phyloP scores from a whole-genome alignment of 2,113 vertebrate species.

The Okapia johnstoni region DNA sequence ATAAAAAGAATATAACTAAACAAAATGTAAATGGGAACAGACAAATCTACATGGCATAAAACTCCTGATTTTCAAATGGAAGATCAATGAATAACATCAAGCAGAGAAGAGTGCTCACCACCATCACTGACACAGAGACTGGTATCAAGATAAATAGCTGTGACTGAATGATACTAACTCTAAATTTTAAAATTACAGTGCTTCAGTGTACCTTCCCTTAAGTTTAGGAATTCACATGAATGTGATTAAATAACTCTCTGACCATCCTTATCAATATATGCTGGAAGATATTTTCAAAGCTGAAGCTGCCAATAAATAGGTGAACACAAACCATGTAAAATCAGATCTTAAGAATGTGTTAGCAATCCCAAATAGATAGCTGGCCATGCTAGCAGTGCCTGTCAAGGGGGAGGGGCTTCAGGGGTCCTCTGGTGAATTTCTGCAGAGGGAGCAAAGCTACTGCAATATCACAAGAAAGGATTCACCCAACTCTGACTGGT shows the following conservation, averaged over 20 bases:
- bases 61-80: not conserved
- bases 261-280: not conserved
- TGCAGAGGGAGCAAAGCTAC: not conserved
- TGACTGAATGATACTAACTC: not conserved
- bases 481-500: not conserved
- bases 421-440: not conserved
- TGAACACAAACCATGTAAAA: not conserved
- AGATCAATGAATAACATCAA: not conserved
- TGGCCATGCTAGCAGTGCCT: accelerated
- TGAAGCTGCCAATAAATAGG: not conserved
- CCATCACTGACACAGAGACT: not conserved
- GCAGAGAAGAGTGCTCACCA: not conserved
- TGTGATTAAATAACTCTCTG: not conserved
- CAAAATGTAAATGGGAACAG: not conserved
- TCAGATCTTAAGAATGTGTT: not conserved
- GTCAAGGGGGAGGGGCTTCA: not conserved
- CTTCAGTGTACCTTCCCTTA: not conserved
- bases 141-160: not conserved
- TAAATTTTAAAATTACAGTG: not conserved
- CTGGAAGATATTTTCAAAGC: not conserved
- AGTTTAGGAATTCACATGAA: not conserved
- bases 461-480: not conserved
- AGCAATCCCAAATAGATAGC: accelerated
- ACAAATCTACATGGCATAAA: not conserved
- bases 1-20: not conserved